phyloP scores from a whole-genome alignment of 64 coral and sea anemone genomes.

The Dendronephthya gigantea region DNA sequence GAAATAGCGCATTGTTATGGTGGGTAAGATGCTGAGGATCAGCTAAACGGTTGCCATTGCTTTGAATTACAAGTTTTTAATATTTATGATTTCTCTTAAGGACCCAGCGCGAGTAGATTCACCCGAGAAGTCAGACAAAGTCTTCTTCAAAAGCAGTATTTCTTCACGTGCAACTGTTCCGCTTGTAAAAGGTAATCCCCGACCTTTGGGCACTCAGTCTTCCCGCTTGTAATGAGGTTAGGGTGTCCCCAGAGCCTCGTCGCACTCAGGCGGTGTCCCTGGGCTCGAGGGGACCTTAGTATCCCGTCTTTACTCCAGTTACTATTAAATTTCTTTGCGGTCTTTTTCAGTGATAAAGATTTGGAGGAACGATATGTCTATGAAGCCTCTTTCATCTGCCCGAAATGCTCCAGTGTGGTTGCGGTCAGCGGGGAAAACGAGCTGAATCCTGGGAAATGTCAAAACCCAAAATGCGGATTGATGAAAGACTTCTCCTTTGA shows the following conservation, averaged over 20 bases:
- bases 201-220: too few relatives aligned
- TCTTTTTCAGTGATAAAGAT: neutral
- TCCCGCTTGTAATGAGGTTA: too few relatives aligned
- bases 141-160: slow-evolving; percentile 8
- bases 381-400: neutral
- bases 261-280: too few relatives aligned
- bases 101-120: neutral
- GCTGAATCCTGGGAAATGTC: neutral
- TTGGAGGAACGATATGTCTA: neutral
- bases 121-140: slow-evolving; percentile 1
- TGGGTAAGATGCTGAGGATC: neutral
- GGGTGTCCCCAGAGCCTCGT: too few relatives aligned
- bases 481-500: neutral
- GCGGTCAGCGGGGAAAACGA: neutral
- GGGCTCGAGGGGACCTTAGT: too few relatives aligned
- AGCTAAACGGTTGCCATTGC: too few relatives aligned
- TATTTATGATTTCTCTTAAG: neutral
- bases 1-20: slow-evolving; percentile 91
- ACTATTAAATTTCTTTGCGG: neutral
- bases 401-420: neutral
- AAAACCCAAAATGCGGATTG: neutral
- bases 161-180: neutral
- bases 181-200: slow-evolving; percentile 9
- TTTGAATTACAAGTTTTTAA: too few relatives aligned
- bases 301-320: too few relatives aligned